Conservation (phyloP, 2,888 invertebrate genomes). For the Drosophila austrosaltans region DNA sequence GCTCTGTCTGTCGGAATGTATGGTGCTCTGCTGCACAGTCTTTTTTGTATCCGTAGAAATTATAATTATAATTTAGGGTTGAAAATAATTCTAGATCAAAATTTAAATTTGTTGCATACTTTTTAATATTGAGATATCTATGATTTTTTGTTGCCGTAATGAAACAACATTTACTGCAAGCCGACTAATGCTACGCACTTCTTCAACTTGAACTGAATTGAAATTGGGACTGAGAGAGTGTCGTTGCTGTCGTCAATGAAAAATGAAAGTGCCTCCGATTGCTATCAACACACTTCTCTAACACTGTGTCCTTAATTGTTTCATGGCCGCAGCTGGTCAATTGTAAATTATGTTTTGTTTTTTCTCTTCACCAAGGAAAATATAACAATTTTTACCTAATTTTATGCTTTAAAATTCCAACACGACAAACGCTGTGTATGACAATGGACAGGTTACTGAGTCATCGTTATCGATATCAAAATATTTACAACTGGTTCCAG, state of each 20-base stretch:
- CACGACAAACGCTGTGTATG: slow-evolving; percentile 32
- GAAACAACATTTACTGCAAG: neutral
- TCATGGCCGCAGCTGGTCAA: neutral
- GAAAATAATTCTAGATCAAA: slow-evolving; percentile 61
- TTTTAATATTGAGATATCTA: slow-evolving; percentile 61
- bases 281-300: neutral
- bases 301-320: neutral
- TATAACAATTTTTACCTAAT: slow-evolving; percentile 60
- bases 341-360: neutral
- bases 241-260: neutral
- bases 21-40: slow-evolving; percentile 1
- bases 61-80: slow-evolving; percentile 65
- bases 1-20: slow-evolving; percentile 31
- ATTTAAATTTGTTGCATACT: slow-evolving; percentile 71
- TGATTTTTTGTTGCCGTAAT: slow-evolving; percentile 50
- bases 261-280: neutral
- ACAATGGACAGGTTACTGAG: slow-evolving; percentile 8
- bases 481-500: slow-evolving; percentile 5
- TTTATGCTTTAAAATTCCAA: slow-evolving; percentile 68
- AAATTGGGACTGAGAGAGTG: neutral
- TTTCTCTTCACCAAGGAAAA: neutral
- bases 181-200: neutral
- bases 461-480: slow-evolving; percentile 14
- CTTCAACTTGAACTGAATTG: no score
- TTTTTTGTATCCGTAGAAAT: slow-evolving; percentile 34